Evolutionary conservation across 2,888 invertebrate species (phyloP).

Genomic region (Galerucella pusilla): DNA sequence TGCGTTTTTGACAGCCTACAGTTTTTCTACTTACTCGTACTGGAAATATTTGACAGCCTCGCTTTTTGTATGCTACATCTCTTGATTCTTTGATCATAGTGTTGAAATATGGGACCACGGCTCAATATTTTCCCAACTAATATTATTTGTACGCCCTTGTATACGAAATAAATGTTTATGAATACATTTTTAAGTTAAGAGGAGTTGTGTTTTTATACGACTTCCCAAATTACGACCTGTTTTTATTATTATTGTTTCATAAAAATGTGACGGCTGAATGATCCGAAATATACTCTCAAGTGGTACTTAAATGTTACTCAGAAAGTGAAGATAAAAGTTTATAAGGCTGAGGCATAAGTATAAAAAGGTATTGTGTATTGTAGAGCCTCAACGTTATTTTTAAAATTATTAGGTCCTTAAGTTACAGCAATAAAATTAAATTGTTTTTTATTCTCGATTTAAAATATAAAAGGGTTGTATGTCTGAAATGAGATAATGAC

Average conservation of each 20-base stretch:
- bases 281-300: constrained; percentile 26
- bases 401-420: not conserved
- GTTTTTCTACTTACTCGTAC: too few relatives aligned
- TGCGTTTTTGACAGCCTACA: too few relatives aligned
- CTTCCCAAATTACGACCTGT: constrained; percentile 21
- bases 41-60: too few relatives aligned
- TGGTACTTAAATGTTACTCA: constrained; percentile 32
- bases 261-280: constrained; percentile 32
- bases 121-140: not conserved
- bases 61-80: too few relatives aligned
- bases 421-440: not conserved
- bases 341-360: constrained; percentile 28
- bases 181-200: constrained; percentile 17
- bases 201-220: constrained; percentile 20
- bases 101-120: too few relatives aligned
- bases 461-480: not conserved
- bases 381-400: not conserved
- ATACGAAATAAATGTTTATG: constrained; percentile 14
- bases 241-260: constrained; percentile 36
- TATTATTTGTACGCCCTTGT: constrained; percentile 6
- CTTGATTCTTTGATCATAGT: too few relatives aligned
- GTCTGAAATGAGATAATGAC: not conserved
- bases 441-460: not conserved
- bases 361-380: constrained; percentile 15
- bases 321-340: constrained; percentile 31